These are phyloP conservation scores for Pseudomugil tenellus DNA, from an alignment of 2,797 vertebrate species.

Conservation along the genomic window DNA sequence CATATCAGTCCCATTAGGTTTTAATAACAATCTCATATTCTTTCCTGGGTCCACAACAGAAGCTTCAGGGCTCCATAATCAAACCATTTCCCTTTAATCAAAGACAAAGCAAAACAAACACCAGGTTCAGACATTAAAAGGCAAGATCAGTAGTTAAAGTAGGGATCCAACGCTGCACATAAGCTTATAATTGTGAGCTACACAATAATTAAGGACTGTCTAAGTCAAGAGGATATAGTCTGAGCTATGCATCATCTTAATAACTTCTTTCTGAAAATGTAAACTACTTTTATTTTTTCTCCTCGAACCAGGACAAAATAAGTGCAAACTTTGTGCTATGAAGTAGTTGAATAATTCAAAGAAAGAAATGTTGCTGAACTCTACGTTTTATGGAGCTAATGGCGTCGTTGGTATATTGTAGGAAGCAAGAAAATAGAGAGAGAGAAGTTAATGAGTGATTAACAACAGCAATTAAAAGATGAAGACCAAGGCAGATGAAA, in stretches of 20 bases:
- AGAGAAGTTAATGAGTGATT: conserved; percentile 98
- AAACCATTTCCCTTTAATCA: conserved; percentile 75
- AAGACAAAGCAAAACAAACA: conserved; percentile 76
- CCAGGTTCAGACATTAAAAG: conserved; percentile 49
- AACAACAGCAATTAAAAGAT: conserved; percentile 99
- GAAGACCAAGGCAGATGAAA: conserved; percentile 85
- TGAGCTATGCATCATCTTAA: conserved; percentile 26
- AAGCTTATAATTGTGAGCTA: conserved; percentile 57
- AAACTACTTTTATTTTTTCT: conserved; percentile 45
- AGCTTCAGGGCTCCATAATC: conserved; percentile 68
- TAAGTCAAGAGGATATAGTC: conserved; percentile 49
- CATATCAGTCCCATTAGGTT: conserved; percentile 76
- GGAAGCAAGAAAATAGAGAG: conserved; percentile 78
- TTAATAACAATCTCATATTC: conserved; percentile 77
- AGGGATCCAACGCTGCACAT: conserved; percentile 66
- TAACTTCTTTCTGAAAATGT: conserved; percentile 30
- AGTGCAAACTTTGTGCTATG: conserved; percentile 52
- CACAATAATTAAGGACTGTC: conserved; percentile 56
- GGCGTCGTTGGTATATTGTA: conserved; percentile 91
- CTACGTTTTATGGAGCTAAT: conserved; percentile 92
- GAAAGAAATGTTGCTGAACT: conserved; percentile 88
- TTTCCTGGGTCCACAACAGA: conserved; percentile 60
- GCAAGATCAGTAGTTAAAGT: conserved; percentile 58
- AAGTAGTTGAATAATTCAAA: conserved; percentile 89
- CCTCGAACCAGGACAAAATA: conserved; percentile 33